Conservation (phyloP, 2,797 vertebrate species). For the Typhlichthys subterraneus region DNA sequence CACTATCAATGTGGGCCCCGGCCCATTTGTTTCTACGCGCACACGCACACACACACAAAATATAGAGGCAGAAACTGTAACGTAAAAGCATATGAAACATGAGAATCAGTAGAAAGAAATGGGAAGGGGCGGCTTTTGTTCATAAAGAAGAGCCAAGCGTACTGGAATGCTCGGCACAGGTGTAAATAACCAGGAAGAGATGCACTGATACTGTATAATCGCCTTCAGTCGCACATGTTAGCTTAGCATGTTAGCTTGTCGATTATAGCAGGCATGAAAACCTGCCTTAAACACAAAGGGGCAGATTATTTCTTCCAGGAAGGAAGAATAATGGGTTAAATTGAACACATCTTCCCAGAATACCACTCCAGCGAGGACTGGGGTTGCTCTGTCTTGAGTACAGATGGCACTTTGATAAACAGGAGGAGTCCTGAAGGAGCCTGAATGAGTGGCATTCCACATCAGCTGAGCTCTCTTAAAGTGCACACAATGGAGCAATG, state of each 20-base stretch:
- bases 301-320: not conserved
- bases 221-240: not conserved
- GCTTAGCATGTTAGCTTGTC: not conserved
- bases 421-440: constrained; percentile 67
- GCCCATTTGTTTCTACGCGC: constrained; percentile 69
- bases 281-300: not conserved
- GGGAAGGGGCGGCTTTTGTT: constrained; percentile 8
- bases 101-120: not conserved
- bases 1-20: constrained; percentile 57
- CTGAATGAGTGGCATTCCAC: constrained; percentile 77
- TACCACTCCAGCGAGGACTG: constrained; percentile 20
- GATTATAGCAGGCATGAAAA: constrained; percentile 4
- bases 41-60: constrained; percentile 25
- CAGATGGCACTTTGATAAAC: constrained; percentile 71
- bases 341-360: constrained; percentile 2
- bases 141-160: constrained; percentile 4
- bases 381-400: constrained; percentile 53
- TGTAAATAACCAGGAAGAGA: not conserved
- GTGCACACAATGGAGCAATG: constrained; percentile 79
- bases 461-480: constrained; percentile 79
- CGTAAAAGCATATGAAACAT: not conserved
- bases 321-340: not conserved
- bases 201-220: not conserved
- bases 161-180: not conserved
- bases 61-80: no score